Evolutionary conservation across 2,113 vertebrate species (phyloP).

Genomic region (Megalops atlanticus): DNA sequence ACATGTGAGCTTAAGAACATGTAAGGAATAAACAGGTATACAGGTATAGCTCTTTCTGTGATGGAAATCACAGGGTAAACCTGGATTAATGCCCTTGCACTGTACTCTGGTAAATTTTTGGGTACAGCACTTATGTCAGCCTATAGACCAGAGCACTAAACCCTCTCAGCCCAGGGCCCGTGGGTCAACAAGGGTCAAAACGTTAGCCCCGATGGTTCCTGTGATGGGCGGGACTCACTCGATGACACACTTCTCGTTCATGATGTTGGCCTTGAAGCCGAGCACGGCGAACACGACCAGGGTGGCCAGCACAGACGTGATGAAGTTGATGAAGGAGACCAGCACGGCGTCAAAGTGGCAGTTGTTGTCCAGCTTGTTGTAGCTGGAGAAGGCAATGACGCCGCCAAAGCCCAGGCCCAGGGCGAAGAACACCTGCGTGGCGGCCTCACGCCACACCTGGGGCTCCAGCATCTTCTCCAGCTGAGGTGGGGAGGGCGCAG

Average conservation of each 20-base stretch:
- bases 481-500: slow-evolving; percentile 56
- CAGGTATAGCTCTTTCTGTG: too few species aligned
- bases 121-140: too few species aligned
- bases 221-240: slow-evolving; percentile 79
- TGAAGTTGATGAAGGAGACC: slow-evolving; percentile 95
- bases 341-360: slow-evolving; percentile 95
- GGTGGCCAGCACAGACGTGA: slow-evolving; percentile 93
- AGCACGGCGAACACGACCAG: slow-evolving; percentile 96
- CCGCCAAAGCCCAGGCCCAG: slow-evolving; percentile 94
- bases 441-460: slow-evolving; percentile 96
- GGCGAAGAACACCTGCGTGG: slow-evolving; percentile 96
- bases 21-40: too few species aligned
- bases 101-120: too few species aligned
- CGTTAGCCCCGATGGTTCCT: not conserved
- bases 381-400: slow-evolving; percentile 98
- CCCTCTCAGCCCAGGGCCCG: too few species aligned
- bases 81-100: too few species aligned
- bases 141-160: too few species aligned
- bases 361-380: slow-evolving; percentile 99
- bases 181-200: too few species aligned
- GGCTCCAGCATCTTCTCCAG: slow-evolving; percentile 98
- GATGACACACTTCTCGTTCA: slow-evolving; percentile 98
- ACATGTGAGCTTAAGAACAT: too few species aligned
- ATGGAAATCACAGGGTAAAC: too few species aligned
- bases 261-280: slow-evolving; percentile 97